Base-by-base conservation (phyloP, 2,888 invertebrate species). In the Suillia variegata region DNA sequence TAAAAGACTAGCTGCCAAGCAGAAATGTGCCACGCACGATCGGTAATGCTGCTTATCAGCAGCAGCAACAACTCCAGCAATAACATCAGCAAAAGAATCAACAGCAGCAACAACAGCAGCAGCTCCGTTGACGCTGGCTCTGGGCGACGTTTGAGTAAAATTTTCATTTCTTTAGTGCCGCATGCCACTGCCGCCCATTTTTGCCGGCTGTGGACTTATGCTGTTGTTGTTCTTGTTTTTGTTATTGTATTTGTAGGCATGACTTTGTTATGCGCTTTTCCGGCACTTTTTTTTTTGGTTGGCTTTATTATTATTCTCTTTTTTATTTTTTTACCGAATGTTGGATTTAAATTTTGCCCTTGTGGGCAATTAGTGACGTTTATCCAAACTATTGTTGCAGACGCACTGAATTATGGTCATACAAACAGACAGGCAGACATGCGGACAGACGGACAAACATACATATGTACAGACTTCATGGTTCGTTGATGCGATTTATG, bases 291-390 rank as follows among this genome's bases (percentile, higher is more conserved):
- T n/a, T n/a, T n/a, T n/a, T 47, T 53, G 49, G 38, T 22, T 54
- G 26, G 31, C 17, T 22, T 47, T 54, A 50, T 47, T n/a, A n/a
- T n/a, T n/a, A 54, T 24, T 52, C 50, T 24, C 42, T 54, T 34
- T 47, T 22, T 20, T 54, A n/a, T 34, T 61, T 47, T 38, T 38
- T 56, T 49, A 48, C 54, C 48, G 12, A 6, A 18, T 22, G 17
- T 22, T 56, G 67, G 59, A 47, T 61, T 48, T 45, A 50, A 56
- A 50, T 72, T 67, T 68, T 73, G 73, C 73, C 73, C 73, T 73
- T 73, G 73, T 68, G 50, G 63, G 54, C 76, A 73, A 76, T 73
- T 73, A 69, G 65, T 66, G 73, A 67, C 64, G 55, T 54, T 54
- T 54, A 54, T 20, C 45, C 13, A 4, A 45, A 20, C 45, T 70